Base-by-base conservation (phyloP, 2,888 invertebrate species). In the Neuroscelio doddi region DNA sequence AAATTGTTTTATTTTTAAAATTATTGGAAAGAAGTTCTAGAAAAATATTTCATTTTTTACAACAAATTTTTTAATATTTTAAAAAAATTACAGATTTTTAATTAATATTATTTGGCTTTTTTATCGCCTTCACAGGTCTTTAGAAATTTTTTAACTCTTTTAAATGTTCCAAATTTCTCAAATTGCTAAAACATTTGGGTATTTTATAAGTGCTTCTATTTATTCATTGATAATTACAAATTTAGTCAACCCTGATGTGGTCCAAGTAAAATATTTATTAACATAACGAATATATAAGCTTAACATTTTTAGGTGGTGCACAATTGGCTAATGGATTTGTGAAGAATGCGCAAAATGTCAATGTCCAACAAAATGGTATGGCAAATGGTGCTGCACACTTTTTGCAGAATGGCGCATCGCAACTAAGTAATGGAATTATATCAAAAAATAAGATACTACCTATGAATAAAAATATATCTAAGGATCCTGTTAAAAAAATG, bases 401-500 rank as follows among this genome's bases (percentile, higher is more conserved):
- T 55, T 26, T 81, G 1, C 81, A 82, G 58, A 82, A 83, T 50
- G 81, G 82, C 1, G 72, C 75, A 0, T 68, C 76, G 1, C 77
- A 79, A 47, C 41, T 82, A 17, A 70, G 74, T 1, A 82, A 82
- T 32, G 82, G 83, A 10, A 70, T 77, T 21, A 47, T 68, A 1
- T 55, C 72, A 1, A 71, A 72, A 34, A 82, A 81, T 38, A 76
- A 77, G 56, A 74, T 82, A 0, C 76, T 75, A 1, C 80, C 83
- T 0, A 67, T 72, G 66, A 62, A 58, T 56, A 47, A 52, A n/a
- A 46, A 71, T 53, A 44, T 73, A 17, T 61, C 73, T 12, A 74
- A 74, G 26, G 77, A 81, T 52, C 72, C 79, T 0, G 63, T 80
- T 12, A 78, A 75, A 50, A 80, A 84, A 61, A 86, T 86, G 85